Evolutionary conservation across 2,888 invertebrate genomes (phyloP).

Genomic region (Pilophorus perplexus): DNA sequence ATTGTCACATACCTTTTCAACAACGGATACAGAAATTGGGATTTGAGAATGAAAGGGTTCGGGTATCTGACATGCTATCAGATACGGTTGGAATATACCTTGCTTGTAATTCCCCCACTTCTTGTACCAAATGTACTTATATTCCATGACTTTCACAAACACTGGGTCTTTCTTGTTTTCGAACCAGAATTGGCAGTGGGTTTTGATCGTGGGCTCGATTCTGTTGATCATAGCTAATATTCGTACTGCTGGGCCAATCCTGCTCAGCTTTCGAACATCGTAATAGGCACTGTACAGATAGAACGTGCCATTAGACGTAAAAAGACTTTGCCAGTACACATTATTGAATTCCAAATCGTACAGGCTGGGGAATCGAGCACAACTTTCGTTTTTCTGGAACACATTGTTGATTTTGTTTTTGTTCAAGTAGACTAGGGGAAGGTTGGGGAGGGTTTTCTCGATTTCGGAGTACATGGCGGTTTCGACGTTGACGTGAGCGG

Average conservation of each 20-base stretch:
- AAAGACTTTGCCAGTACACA: slow-evolving; percentile 86
- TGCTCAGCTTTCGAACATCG: slow-evolving; percentile 73
- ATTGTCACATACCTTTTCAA: slow-evolving; percentile 79
- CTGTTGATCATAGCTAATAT: slow-evolving; percentile 86
- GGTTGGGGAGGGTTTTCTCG: slow-evolving; percentile 74
- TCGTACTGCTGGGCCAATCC: slow-evolving; percentile 78
- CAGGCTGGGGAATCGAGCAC: slow-evolving; percentile 82
- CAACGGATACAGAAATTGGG: slow-evolving; percentile 81
- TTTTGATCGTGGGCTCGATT: slow-evolving; percentile 77
- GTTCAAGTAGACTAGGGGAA: slow-evolving; percentile 83
- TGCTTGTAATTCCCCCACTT: slow-evolving; percentile 94
- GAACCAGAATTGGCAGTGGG: slow-evolving; percentile 88
- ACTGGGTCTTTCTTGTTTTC: slow-evolving; percentile 78
- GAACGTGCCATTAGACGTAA: slow-evolving; percentile 81
- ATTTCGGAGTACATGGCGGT: slow-evolving; percentile 60
- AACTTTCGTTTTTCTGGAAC: slow-evolving; percentile 65
- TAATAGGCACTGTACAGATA: slow-evolving; percentile 81
- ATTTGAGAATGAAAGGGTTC: slow-evolving; percentile 65
- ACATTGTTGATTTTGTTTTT: slow-evolving; percentile 72
- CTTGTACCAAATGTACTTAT: slow-evolving; percentile 91
- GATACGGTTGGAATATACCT: slow-evolving; percentile 85
- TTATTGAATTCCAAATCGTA: slow-evolving; percentile 91
- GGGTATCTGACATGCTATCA: slow-evolving; percentile 85
- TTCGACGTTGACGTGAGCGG: slow-evolving; percentile 63
- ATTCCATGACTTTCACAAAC: slow-evolving; percentile 77